Evolutionary conservation across 2,113 vertebrate species (phyloP).

Genomic region (Zapus hudsonius): DNA sequence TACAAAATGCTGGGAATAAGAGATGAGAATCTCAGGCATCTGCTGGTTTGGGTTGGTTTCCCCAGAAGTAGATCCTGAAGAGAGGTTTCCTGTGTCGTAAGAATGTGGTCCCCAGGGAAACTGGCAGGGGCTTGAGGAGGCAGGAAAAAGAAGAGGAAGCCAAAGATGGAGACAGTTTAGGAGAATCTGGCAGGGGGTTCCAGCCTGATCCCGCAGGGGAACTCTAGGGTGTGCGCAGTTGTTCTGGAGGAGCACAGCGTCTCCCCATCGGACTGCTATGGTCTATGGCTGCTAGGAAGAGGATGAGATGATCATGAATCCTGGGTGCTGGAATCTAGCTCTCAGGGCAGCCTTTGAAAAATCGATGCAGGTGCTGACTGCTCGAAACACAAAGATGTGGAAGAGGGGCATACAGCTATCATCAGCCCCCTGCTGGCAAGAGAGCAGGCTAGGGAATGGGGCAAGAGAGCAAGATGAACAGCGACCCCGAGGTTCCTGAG

Average conservation of each 20-base stretch:
- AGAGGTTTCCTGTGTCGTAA: background rate
- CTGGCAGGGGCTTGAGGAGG: background rate
- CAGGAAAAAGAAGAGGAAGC: background rate
- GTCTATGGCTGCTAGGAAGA: background rate
- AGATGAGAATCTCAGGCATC: background rate
- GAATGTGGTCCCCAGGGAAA: background rate
- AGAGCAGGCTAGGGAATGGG: slow-evolving; percentile 32
- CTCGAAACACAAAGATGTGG: background rate
- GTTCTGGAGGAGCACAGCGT: too few species aligned
- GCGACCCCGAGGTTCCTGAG: background rate
- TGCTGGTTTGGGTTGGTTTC: background rate
- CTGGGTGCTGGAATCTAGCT: background rate
- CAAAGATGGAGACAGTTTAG: background rate
- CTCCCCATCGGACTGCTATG: background rate
- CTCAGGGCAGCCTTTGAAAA: background rate
- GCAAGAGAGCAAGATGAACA: slow-evolving; percentile 51
- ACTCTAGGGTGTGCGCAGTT: background rate
- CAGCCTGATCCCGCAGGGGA: background rate
- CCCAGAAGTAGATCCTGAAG: background rate
- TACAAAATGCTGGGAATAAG: background rate
- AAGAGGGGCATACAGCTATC: rapidly evolving
- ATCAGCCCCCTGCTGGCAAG: background rate
- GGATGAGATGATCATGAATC: background rate
- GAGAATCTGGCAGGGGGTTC: background rate
- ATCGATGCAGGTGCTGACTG: background rate